A percentile compares a stretch with the other conserved stretches of the same genome.
Evolutionary conservation across 2,113 vertebrate species (phyloP).

Genomic region (Lepisosteus osseus): DNA sequence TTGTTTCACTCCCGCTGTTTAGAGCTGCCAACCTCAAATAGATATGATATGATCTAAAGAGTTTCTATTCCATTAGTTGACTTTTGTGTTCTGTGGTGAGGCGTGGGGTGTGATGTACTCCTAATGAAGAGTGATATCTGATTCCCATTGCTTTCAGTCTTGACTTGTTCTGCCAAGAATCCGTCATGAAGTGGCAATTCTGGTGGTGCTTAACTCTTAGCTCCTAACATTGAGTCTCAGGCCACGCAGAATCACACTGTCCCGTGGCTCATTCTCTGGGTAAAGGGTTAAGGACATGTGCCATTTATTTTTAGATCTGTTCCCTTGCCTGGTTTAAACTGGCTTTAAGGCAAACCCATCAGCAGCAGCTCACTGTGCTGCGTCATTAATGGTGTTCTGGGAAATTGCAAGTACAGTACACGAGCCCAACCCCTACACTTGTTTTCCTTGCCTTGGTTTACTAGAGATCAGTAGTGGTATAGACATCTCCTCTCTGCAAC

Average conservation of each 20-base stretch:
- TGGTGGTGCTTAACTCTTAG: no score
- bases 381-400: slow-evolving; percentile 16
- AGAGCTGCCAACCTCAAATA: no score
- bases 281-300: neutral
- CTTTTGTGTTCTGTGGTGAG: no score
- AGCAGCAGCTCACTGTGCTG: slow-evolving; percentile 7
- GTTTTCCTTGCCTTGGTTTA: neutral
- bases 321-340: slow-evolving; percentile 6
- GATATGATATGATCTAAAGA: no score
- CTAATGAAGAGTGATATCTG: no score
- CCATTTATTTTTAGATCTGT: slow-evolving; percentile 15
- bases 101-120: no score
- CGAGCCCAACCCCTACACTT: neutral
- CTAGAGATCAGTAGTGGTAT: neutral
- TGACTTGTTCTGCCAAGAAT: no score
- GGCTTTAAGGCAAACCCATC: neutral
- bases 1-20: no score
- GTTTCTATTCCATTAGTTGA: no score
- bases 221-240: no score
- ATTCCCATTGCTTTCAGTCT: no score
- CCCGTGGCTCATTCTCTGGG: neutral
- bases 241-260: neutral
- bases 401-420: neutral
- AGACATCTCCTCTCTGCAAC: neutral
- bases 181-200: no score